Evolutionary conservation across 2,797 vertebrate genomes (phyloP), one percentile per base, ranked within the genome.

Genomic region (Artibeus jamaicensis): DNA sequence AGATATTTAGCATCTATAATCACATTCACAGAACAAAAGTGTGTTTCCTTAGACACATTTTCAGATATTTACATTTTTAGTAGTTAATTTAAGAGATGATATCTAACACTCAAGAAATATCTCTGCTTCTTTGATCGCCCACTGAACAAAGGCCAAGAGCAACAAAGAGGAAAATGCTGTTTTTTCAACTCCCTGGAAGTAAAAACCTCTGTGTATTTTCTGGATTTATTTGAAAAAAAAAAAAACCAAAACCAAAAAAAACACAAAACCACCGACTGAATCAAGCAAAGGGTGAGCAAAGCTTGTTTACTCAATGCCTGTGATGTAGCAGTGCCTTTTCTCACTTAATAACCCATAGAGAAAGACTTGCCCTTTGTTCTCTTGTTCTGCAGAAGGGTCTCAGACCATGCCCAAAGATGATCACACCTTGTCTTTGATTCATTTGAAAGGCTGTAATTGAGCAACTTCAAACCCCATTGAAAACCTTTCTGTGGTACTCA

Each of bases 401-500:
- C 42, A 62, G 62, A 87, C 77, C 24, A 4, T 7, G 85, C 87
- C 85, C 81, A 48, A 3, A 91, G 86, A 86, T 82, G 26, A 55
- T 19, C 81, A 86, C 62, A 90, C 71, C 39, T 85, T 67, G 79
- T 78, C 96, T 97, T 96, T 95, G 96, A 97, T 97, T 96, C 79
- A 85, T 97, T 44, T 94, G 88, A 96, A 96, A 95, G 81, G 21
- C 95, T 86, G 26, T 97, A 96, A 95, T 96, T 96, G 96, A 73
- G 39, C 68, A 85, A 86, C 93, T 96, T 97, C 94, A 97, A 94
- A 90, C 78, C 42, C 92, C 70, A 86, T 78, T 93, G 93, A 93
- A 94, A 92, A 83, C n/a, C 65, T 95, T 86, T 95, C 71, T 79
- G 68, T 53, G 65, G 73, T 79, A 87, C 89, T 95, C 9, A 21